Conservation (phyloP, 2,113 vertebrate genomes). For the Corythaixoides concolor region DNA sequence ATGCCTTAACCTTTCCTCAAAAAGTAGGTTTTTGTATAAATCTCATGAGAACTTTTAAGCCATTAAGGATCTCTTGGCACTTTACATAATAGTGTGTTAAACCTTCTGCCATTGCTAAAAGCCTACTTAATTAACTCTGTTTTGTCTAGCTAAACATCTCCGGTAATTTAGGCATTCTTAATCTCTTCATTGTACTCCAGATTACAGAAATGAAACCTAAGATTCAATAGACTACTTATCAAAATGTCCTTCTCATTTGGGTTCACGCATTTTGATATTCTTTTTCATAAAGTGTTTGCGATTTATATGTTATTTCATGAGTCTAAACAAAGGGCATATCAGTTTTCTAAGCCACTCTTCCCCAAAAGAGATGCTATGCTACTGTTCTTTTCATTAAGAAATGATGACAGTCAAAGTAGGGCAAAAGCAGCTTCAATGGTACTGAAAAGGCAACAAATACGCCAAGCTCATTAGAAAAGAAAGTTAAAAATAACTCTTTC, state of each 20-base stretch:
- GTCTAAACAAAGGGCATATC: not conserved
- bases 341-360: not conserved
- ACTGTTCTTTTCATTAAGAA: not conserved
- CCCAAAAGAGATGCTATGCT: not conserved
- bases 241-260: not conserved
- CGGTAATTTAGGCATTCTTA: not conserved
- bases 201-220: not conserved
- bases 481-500: not conserved
- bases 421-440: not conserved
- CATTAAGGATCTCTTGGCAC: not conserved
- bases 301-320: not conserved
- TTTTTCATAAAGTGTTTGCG: not conserved
- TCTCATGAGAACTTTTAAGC: not conserved
- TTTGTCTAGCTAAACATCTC: not conserved
- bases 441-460: not conserved
- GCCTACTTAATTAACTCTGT: not conserved
- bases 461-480: not conserved
- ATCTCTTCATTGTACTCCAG: not conserved
- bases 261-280: not conserved
- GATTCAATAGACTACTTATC: not conserved
- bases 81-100: not conserved
- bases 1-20: not conserved
- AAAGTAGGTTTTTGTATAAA: not conserved
- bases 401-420: not conserved
- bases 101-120: not conserved